Base-by-base conservation (phyloP, 2,113 vertebrate genomes). In the Heloderma charlesbogerti region DNA sequence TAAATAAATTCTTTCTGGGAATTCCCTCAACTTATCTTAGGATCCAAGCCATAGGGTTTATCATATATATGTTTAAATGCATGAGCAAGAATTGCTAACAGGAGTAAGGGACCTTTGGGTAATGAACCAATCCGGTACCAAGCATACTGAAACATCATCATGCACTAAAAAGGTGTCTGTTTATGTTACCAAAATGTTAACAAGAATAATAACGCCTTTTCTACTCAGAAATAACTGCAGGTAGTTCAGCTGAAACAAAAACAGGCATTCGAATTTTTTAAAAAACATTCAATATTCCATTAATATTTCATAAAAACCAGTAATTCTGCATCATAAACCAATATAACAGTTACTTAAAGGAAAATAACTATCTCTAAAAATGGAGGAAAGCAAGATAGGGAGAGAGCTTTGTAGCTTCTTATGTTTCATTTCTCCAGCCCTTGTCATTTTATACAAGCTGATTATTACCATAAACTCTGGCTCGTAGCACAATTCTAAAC, bases 401-500 rank as follows among this genome's bases (percentile, higher is more conserved):
- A 60, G 48, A 75, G 6, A 4, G 12, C 43, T 87, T n/a, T 29
- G 6, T 18, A 77, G 66, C 37, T 37, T 79, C 72, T 3, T 3
- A 2, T 63, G 63, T 75, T 94, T 67, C 43, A 91, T 86, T 88
- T 88, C 84, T 77, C 67, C 72, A 88, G 25, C 45, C 80, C 45
- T n/a, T 87, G 40, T 87, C 77, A 6, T 90, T 87, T 91, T 84
- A 82, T 89, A 93, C 84, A 0, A 90, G 79, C 34, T 86, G 37
- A 82, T 92, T 63, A 75, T 57, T 71, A 43, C 66, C 63, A 91
- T 2, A 91, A 84, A 78, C 4, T 87, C 91, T 75, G 69, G 81
- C 66, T 90, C 0, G 0, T 31, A 78, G 4, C n/a, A 84, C 1
- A 57, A 31, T 15, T 20, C 51, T 95, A 83, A 91, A 0, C 25